Base-by-base conservation (phyloP, 2,797 vertebrate genomes). In the Pseudochaenichthys georgianus region DNA sequence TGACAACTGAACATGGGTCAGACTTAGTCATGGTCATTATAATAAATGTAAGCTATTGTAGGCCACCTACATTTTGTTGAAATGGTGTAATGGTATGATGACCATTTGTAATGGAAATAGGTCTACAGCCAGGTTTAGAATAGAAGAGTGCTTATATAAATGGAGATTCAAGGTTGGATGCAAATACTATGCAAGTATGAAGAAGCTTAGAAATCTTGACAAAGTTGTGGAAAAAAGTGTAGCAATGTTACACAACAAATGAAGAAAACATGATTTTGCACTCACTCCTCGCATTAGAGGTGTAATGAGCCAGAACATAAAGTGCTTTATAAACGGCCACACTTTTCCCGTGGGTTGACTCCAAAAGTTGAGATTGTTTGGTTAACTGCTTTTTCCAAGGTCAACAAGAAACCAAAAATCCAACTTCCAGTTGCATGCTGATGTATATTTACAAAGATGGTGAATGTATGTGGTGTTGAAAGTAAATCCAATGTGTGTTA, bases 291-390 rank as follows among this genome's bases (percentile, higher is more conserved):
- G 3, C 46, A 31, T 11, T n/a, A 19, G 8, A 19, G 42, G 42
- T 34, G 31, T 55, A 55, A 55, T n/a, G 11, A 28, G 13, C 51
- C 16, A 66, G 31, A 66, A 67, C 43, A 67, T 55, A 46, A 57
- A 67, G 42, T 68, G 52, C 53, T 58, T 68, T 11, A 38, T 38
- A 9, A 68, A 47, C 57, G 42, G 42, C 52, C 51, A 46, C 16
- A 62, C 10, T 28, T 12, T 45, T 13, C n/a, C 34, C 28, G 9
- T 12, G 34, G 34, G 34, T 8, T 17, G 10, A 13, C 11, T 28
- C 17, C 28, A 15, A 46, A 61, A 17, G 3, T 50, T 10, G 31
- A 43, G 46, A 53, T 28, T 54, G 52, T 28, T 15, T 53, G 8
- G 45, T 51, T 11, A 51, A 19, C 59, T 46, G 0, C 7, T 28